Evolutionary conservation across 1,140 invertebrate genomes (phyloP), one percentile per base, ranked within the genome.

Genomic region (Scaptodrosophila lebanonensis): DNA sequence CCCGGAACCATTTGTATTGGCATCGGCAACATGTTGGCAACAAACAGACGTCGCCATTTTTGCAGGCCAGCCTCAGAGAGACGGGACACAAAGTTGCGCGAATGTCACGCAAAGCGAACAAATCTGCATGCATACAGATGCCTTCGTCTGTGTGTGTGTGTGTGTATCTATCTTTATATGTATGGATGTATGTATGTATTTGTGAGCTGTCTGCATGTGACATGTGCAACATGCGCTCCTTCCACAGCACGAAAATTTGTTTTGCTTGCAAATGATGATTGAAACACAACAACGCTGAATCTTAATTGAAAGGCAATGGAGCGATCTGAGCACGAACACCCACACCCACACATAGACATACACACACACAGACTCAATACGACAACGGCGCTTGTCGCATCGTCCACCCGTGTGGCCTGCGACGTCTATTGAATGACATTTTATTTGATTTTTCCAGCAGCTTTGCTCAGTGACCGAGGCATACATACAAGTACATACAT

Each of bases 11-110:
- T 62, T 56, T 49, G 59, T 49, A 50, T 50, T 57, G 59, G 32
- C 52, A 57, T 62, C 57, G 59, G 59, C 59, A 62, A 62, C 59
- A 62, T 62, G 59, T 57, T 57, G 54, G 59, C 53, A n/a, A n/a
- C n/a, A n/a, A n/a, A n/a, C n/a, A n/a, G n/a, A n/a, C n/a, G n/a
- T n/a, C 59, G 53, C 59, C 18, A 62, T 62, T 62, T 62, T 39
- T 43, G 53, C 29, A 39, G 38, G 32, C 12, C 30, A 35, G 39
- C 25, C 15, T 49, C 44, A 36, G 42, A 56, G 29, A 25, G 42
- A n/a, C 25, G 25, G 33, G 36, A 29, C 39, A 6, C 16, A 50
- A 51, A 51, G 13, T 32, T 15, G 49, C 49, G 30, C 38, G 11
- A 22, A 40, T 12, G 49, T 51, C 49, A 51, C 49, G 38, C 27